Percentiles rank a stretch among this genome's conserved stretches.
Conservation (phyloP, 2,797 vertebrate species). For the Pitangus sulphuratus region DNA sequence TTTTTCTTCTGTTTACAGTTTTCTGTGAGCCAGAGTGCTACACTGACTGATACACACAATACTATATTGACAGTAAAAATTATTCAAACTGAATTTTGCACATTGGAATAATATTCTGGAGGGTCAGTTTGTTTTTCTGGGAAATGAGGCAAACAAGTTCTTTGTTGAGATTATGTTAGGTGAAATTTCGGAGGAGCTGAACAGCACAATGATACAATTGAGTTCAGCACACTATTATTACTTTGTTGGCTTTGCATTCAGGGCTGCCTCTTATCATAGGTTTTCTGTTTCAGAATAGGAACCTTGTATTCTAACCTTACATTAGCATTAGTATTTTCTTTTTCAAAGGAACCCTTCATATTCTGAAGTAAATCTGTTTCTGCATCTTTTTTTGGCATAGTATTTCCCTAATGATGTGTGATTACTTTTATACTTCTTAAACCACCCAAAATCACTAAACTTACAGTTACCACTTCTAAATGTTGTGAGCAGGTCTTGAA, state of each 20-base stretch:
- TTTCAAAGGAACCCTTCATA: conserved; percentile 8
- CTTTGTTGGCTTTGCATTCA: conserved; percentile 2
- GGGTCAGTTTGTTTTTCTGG: not conserved
- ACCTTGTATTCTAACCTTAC: not conserved
- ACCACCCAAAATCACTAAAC: not conserved
- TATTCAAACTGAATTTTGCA: not conserved
- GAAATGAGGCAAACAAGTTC: not conserved
- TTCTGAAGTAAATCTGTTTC: conserved; percentile 1
- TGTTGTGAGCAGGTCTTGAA: not conserved
- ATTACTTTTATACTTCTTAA: not conserved
- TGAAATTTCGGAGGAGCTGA: not conserved
- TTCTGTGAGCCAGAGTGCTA: not conserved
- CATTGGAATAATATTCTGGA: not conserved
- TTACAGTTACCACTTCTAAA: not conserved
- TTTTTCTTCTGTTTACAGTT: not conserved
- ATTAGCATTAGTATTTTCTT: not conserved
- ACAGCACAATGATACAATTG: not conserved
- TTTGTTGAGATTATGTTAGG: not conserved
- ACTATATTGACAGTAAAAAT: not conserved
- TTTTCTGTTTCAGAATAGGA: conserved; percentile 30
- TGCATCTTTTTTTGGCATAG: not conserved
- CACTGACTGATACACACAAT: not conserved
- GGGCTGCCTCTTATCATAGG: not conserved
- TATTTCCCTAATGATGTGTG: not conserved
- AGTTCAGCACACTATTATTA: not conserved